Evolutionary conservation across 1,140 invertebrate species (phyloP).

Genomic region (Coelopa frigida): DNA sequence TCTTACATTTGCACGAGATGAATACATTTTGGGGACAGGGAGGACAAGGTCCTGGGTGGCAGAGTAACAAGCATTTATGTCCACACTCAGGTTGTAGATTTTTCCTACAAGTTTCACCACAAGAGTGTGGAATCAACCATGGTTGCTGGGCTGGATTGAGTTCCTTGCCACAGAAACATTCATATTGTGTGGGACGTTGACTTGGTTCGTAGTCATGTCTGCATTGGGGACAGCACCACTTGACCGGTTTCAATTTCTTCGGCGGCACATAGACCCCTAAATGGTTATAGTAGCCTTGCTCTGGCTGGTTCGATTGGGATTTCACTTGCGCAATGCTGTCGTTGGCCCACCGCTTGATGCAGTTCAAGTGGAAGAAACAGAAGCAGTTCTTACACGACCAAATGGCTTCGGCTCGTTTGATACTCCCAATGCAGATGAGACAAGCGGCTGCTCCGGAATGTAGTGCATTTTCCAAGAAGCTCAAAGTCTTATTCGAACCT

Average conservation of each 20-base stretch:
- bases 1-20: constrained; percentile 63
- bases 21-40: constrained; percentile 74
- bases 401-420: constrained; percentile 73
- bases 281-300: constrained; percentile 35
- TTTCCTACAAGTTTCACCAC: constrained; percentile 77
- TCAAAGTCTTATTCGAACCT: constrained; percentile 50
- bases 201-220: constrained; percentile 66
- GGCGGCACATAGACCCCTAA: constrained; percentile 37
- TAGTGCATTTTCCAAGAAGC: constrained; percentile 66
- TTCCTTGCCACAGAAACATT: constrained; percentile 80
- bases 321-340: constrained; percentile 72
- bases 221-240: constrained; percentile 82
- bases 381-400: constrained; percentile 36
- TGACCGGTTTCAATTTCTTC: constrained; percentile 40
- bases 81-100: constrained; percentile 68
- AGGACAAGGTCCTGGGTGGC: constrained; percentile 87
- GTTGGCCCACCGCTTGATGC: constrained; percentile 88
- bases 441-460: constrained; percentile 74
- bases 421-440: constrained; percentile 84
- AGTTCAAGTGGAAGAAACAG: constrained; percentile 72
- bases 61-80: constrained; percentile 73
- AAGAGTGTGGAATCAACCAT: constrained; percentile 86
- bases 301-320: constrained; percentile 15
- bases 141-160: constrained; percentile 70
- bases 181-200: constrained; percentile 70